phyloP scores from a whole-genome alignment of 2,113 vertebrate species.

The Vimba vimba region DNA sequence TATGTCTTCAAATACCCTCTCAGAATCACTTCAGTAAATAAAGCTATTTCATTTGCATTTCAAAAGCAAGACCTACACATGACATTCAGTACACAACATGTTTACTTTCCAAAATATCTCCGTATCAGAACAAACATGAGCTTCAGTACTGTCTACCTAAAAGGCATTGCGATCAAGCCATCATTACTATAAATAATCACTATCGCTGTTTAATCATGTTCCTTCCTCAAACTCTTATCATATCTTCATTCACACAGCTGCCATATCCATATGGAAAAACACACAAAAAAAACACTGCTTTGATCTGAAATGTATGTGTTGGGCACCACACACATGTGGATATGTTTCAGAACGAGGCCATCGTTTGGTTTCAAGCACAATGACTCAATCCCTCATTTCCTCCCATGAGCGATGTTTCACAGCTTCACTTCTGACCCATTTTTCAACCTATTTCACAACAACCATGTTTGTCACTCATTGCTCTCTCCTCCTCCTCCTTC shows the following conservation, averaged over 20 bases:
- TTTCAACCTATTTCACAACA: constrained; percentile 33
- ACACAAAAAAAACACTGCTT: background rate
- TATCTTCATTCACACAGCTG: constrained; percentile 2
- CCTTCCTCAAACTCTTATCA: background rate
- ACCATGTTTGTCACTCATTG: background rate
- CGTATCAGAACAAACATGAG: background rate
- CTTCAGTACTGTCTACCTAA: background rate
- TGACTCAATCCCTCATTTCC: constrained; percentile 25
- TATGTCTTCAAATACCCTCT: background rate
- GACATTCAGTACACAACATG: background rate
- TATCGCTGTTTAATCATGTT: background rate
- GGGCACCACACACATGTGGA: background rate
- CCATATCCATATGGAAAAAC: background rate
- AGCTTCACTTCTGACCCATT: constrained; percentile 42
- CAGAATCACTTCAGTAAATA: constrained; percentile 4
- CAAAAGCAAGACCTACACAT: constrained; percentile 1
- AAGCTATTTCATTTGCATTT: constrained; percentile 8
- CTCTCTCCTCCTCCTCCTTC: background rate
- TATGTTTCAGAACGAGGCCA: constrained; percentile 25
- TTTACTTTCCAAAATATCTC: background rate
- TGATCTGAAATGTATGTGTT: background rate
- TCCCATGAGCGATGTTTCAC: constrained; percentile 10
- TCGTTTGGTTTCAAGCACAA: constrained; percentile 27
- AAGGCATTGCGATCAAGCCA: background rate
- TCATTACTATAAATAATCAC: background rate